A percentile compares a stretch with the other conserved stretches of the same genome.
phyloP scores from a whole-genome alignment of 2,797 vertebrate species.

The Australoheros facetus region DNA sequence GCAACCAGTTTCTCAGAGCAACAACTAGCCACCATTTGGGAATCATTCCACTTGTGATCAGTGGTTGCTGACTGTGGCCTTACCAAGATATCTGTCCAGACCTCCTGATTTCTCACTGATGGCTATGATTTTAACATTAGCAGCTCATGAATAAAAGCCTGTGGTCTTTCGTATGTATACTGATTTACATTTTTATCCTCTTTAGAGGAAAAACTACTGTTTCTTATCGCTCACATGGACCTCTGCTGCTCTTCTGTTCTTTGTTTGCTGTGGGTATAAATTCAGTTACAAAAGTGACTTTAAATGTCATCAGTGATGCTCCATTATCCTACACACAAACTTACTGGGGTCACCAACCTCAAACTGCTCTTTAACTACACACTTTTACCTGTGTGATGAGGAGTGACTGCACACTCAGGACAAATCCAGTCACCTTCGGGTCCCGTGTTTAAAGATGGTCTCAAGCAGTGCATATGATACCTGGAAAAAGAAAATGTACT shows the following conservation, averaged over 20 bases:
- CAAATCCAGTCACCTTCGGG: constrained; percentile 65
- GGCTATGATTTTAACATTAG: neutral
- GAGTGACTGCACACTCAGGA: constrained; percentile 48
- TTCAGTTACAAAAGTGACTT: neutral
- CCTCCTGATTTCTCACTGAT: neutral
- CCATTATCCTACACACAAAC: neutral
- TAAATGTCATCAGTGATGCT: neutral
- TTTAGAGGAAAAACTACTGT: neutral
- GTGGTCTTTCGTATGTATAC: too few species aligned
- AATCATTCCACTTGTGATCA: neutral
- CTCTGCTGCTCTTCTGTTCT: neutral
- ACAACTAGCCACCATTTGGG: neutral
- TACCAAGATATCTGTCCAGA: neutral
- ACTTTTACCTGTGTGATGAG: constrained; percentile 28
- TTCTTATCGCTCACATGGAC: neutral
- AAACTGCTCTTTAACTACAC: neutral
- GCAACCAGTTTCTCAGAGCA: neutral
- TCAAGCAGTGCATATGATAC: constrained; percentile 63
- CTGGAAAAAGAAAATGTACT: constrained; percentile 21
- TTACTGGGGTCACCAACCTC: neutral
- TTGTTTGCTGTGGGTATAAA: neutral
- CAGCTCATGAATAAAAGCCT: neutral
- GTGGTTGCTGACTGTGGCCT: neutral
- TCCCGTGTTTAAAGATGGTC: constrained; percentile 8
- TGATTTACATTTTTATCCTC: neutral